A percentile compares a stretch with the other conserved stretches of the same genome.
Evolutionary conservation across 2,888 invertebrate genomes (phyloP).

Genomic region (Cristatella mucedo): DNA sequence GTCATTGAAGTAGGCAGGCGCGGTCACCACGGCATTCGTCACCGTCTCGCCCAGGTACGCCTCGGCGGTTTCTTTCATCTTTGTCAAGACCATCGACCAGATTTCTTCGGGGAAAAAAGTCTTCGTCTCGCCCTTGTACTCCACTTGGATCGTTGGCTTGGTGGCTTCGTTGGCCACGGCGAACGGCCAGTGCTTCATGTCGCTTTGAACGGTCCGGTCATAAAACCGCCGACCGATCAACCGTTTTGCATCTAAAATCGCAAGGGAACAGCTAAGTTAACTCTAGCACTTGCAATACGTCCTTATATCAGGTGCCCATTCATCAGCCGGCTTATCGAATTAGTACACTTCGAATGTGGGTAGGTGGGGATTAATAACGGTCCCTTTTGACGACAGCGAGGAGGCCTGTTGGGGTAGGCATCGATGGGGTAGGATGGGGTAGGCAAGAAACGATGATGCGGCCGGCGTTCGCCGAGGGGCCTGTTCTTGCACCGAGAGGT

Average conservation of each 20-base stretch:
- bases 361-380: too few species aligned
- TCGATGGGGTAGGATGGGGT: too few species aligned
- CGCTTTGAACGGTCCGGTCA: constrained; percentile 58
- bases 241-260: constrained; percentile 42
- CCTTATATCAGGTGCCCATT: too few species aligned
- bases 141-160: constrained; percentile 32
- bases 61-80: constrained; percentile 58
- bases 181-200: constrained; percentile 73
- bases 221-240: constrained; percentile 65
- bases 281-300: too few species aligned
- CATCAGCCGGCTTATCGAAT: too few species aligned
- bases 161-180: constrained; percentile 34
- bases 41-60: constrained; percentile 49
- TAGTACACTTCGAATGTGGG: too few species aligned
- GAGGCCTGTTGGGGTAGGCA: too few species aligned
- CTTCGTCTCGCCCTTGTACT: constrained; percentile 74
- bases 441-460: too few species aligned
- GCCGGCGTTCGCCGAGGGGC: too few species aligned
- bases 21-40: constrained; percentile 37
- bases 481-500: too few species aligned
- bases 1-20: constrained; percentile 39
- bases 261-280: too few species aligned
- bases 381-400: too few species aligned
- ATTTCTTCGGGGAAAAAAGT: constrained; percentile 79
- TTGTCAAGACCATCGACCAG: constrained; percentile 75